Evolutionary conservation across 2,888 invertebrate species (phyloP).

Genomic region (Diarsia dahlii): DNA sequence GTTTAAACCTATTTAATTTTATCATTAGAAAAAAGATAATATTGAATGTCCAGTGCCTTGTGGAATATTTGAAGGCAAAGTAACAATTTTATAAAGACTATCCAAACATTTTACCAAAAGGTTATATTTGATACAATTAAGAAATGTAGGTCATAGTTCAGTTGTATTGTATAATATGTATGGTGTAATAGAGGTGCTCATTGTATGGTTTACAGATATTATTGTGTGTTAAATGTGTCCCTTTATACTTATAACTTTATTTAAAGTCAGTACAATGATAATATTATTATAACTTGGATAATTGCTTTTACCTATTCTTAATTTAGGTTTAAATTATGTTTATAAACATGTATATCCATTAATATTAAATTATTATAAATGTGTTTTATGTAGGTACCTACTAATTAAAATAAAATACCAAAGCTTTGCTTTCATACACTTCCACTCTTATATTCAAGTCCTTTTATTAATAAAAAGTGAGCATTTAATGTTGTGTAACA

Average conservation of each 20-base stretch:
- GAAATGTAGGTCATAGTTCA: conserved; percentile 52
- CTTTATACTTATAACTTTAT: conserved; percentile 25
- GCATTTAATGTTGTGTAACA: conserved; percentile 76
- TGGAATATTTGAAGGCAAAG: conserved; percentile 67
- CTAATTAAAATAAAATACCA: conserved; percentile 61
- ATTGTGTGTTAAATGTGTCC: conserved; percentile 52
- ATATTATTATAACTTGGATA: conserved; percentile 35
- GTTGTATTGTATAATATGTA: conserved; percentile 44
- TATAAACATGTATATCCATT: conserved; percentile 46
- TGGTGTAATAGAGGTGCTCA: conserved; percentile 62
- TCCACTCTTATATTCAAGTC: conserved; percentile 60
- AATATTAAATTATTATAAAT: conserved; percentile 46
- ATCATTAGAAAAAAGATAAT: conserved; percentile 48
- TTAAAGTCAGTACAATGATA: conserved; percentile 28
- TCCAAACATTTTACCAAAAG: conserved; percentile 71
- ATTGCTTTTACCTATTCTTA: conserved; percentile 34
- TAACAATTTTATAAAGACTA: conserved; percentile 62
- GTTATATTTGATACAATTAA: conserved; percentile 79
- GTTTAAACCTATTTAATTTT: conserved; percentile 49
- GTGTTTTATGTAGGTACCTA: conserved; percentile 29
- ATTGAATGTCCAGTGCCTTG: conserved; percentile 74
- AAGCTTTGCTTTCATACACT: conserved; percentile 70
- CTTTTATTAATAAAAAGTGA: conserved; percentile 57
- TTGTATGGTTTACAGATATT: conserved; percentile 52
- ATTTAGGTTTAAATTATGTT: conserved; percentile 60